Base-by-base conservation (phyloP, 2,113 vertebrate genomes). In the Myiagra hebetior region DNA sequence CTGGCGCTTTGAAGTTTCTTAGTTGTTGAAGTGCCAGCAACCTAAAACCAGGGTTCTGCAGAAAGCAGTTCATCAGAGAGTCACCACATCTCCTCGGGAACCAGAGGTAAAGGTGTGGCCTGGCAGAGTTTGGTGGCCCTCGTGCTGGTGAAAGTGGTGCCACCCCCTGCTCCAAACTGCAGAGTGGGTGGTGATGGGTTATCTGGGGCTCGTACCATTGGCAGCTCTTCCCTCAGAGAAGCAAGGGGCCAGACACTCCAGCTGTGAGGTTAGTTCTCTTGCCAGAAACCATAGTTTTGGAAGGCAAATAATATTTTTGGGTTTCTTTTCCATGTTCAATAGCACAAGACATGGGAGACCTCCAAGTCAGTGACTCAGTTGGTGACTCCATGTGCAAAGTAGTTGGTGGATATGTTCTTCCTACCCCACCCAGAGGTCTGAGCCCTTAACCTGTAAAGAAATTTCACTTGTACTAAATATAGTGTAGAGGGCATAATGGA, bases 61-160 rank as follows among this genome's bases (percentile, higher is more conserved):
- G 63, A 69, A 83, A 53, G 16, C 35, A 44, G 37, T 59, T 47
- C 14, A 24, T 79, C 39, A 47, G 83, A 37, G 47, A 33, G n/a
- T 56, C 44, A 55, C 33, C 3, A 0, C 37, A 11, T 75, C 47
- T 77, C 31, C 46, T 35, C 41, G 55, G 65, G 46, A 64, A 4
- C 24, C 27, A 62, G 49, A 4, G 47, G 41, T 1, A 19, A 73
- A 42, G 42, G 12, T 0, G 0, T n/a, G 39, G 11, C 24, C 33
- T 77, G 59, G n/a, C 15, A 2, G 27, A 46, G 12, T 28, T 55
- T 37, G 60, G 20, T 85, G 91, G 35, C 28, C 47, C 31, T 78
- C 1, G 3, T 59, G 64, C 56, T 77, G 53, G 18, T 0, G 0
- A 49, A 16, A 39, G 64, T 0, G 0, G 11, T 87, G 53, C 37